Evolutionary conservation across 2,888 invertebrate species (phyloP), one percentile per base, ranked within the genome.

Genomic region (Caenorhabditis imperialis): DNA sequence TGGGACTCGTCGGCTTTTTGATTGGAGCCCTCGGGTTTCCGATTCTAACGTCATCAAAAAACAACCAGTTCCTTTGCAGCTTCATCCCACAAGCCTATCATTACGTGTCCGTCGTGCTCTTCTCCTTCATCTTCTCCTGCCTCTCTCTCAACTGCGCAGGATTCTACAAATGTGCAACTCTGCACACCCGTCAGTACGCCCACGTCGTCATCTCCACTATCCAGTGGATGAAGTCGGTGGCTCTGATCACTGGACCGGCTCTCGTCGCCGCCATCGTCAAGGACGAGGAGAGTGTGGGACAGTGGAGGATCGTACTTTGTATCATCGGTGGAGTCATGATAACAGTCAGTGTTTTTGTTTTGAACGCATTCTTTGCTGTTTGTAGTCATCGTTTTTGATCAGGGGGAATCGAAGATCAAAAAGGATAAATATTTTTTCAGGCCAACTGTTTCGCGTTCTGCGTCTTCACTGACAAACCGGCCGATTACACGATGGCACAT

Each of bases 171-270:
- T 85, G 85, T 53, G 85, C 79, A 10, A 81, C 85, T 0, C 63
- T 85, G 16, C 78, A 81, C 22, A 81, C 84, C 20, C 72, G 83
- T 83, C 82, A 82, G 50, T 82, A 78, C 51, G 81, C 81, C 5
- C 82, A 82, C 33, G 78, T 85, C 50, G 81, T 85, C 18, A 78
- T 85, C 7, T 82, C 85, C 0, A 79, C 76, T 38, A 80, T 83
- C 44, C 85, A 85, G 53, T 83, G 84, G 77, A 81, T 83, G 75
- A 85, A 85, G 60, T 85, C 84, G 54, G 71, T 85, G n/a, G 79
- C 84, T 3, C 61, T 85, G 33, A 82, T 85, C 40, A 74, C 74
- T n/a, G 84, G 83, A 8, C 85, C 85, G 8, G 79, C 80, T 5
- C 57, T 84, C 23, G 81, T 84, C 16, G 63, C 74, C 7, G 67